These are phyloP conservation scores for Cyclargus thomasi DNA, from an alignment of 1,140 invertebrate species.

Conservation along the genomic window DNA sequence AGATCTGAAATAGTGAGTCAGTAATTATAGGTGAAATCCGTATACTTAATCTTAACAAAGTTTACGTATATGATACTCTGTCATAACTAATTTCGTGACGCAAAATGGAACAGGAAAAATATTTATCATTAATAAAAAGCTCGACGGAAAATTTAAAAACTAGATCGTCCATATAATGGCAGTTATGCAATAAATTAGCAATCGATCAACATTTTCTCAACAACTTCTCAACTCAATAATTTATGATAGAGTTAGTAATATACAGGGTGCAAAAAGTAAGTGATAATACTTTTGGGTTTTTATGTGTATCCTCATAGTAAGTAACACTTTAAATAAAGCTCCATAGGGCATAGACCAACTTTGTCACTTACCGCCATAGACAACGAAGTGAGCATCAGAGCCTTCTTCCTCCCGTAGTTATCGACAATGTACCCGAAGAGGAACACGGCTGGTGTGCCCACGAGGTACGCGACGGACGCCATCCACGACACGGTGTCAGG, in stretches of 20 bases:
- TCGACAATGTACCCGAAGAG: slow-evolving; percentile 59
- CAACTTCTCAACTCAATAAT: too few species aligned
- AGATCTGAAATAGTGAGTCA: slow-evolving; percentile 37
- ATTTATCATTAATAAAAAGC: neutral
- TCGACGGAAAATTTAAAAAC: neutral
- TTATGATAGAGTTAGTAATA: too few species aligned
- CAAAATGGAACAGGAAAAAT: neutral
- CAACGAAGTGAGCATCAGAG: slow-evolving; percentile 53
- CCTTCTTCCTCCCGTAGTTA: slow-evolving; percentile 58
- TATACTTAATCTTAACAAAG: neutral
- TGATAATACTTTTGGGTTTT: too few species aligned
- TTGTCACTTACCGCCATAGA: slow-evolving; percentile 49
- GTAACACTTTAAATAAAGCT: too few species aligned
- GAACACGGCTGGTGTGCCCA: slow-evolving; percentile 58
- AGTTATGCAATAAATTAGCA: neutral
- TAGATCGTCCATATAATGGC: neutral
- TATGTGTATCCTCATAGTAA: too few species aligned
- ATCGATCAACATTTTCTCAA: neutral
- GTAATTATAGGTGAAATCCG: neutral
- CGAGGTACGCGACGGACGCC: slow-evolving; percentile 58
- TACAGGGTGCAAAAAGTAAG: too few species aligned
- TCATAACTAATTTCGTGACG: neutral
- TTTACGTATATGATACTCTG: neutral
- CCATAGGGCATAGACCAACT: too few species aligned
- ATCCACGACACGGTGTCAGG: slow-evolving; percentile 63